Base-by-base conservation (phyloP, 2,113 vertebrate species). In the Takifugu bimaculatus region DNA sequence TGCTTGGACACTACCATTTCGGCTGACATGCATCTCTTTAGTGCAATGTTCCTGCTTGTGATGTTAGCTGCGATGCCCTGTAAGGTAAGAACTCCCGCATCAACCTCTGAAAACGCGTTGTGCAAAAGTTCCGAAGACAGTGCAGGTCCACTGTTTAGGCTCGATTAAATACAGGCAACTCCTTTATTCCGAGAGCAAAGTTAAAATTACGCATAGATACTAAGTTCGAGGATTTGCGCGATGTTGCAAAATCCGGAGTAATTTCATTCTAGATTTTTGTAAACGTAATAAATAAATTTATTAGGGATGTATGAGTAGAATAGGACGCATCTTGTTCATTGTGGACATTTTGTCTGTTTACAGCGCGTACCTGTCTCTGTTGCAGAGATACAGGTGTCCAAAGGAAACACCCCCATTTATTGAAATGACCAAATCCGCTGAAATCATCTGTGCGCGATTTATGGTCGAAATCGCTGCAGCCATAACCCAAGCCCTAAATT, bases 21-120 rank as follows among this genome's bases (percentile, higher is more conserved):
- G 69, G 73, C 80, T 48, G 77, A 86, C 78, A 92, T 92, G 91
- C 91, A 91, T 87, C 90, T 92, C 68, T 89, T 92, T 85, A 92
- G 90, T 90, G 89, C 89, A 81, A 91, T 92, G 80, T 92, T 92
- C 63, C 88, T 92, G 35, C 91, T 92, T 28, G 78, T 92, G 77
- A 91, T 92, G 91, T 91, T 92, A 82, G 87, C 85, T 67, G 78
- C 60, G 72, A 25, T 81, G 67, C 82, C 84, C 68, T 78, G 87
- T 44, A 80, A 91, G 91, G 91, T 92, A 89, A 89, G 90, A 65
- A 52, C 61, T 54, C 53, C 45, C 47, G 50, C 45, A 32, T 42
- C 39, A 14, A 54, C 60, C 65, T 26, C 63, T 27, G 51, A 74
- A 32, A 50, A 49, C 32, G 74, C 67, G 58, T 70, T 66, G 74